Evolutionary conservation across 1,140 invertebrate genomes (phyloP), one percentile per base, ranked within the genome.

Genomic region (Drosophila sucinea): DNA sequence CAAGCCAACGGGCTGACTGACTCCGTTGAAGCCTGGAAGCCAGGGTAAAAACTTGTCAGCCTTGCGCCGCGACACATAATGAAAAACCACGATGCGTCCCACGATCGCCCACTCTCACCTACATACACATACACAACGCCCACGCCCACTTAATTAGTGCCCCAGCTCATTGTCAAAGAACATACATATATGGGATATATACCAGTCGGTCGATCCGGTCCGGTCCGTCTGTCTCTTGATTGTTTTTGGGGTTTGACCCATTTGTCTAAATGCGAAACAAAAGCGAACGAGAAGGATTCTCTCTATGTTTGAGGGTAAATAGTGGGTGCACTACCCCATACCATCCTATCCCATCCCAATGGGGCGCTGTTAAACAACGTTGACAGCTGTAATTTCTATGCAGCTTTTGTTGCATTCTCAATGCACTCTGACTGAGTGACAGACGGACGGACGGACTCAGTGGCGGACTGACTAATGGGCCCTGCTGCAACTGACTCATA

Each of bases 161-260:
- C 72, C 80, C 74, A 71, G 55, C 84, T 89, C 76, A 83, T 83
- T 87, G 84, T 65, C 67, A 54, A 51, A 73, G 29, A 35, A 60
- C 38, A 54, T 65, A 32, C 58, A 64, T 30, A 40, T 61, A 63
- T 51, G 32, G 17, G 60, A 41, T 69, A 54, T 55, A 60, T 57
- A 33, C 11, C 17, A 17, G 17, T 17, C 17, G 17, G 17, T 17
- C 17, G 17, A 17, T 17, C 17, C 17, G 17, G 17, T 17, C 17
- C 17, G 17, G 40, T 70, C 41, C 51, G 68, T 47, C 29, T 41
- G 35, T 70, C 69, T 66, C 72, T 70, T 89, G 83, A 87, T 87
- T 87, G 83, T 87, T 89, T 86, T 87, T 89, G 83, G 84, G 84
- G 83, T 83, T 89, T 87, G 83, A 89, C 83, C 83, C 68, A 83